Evolutionary conservation across 2,113 vertebrate species (phyloP).

Genomic region (Herpailurus yagouaroundi): DNA sequence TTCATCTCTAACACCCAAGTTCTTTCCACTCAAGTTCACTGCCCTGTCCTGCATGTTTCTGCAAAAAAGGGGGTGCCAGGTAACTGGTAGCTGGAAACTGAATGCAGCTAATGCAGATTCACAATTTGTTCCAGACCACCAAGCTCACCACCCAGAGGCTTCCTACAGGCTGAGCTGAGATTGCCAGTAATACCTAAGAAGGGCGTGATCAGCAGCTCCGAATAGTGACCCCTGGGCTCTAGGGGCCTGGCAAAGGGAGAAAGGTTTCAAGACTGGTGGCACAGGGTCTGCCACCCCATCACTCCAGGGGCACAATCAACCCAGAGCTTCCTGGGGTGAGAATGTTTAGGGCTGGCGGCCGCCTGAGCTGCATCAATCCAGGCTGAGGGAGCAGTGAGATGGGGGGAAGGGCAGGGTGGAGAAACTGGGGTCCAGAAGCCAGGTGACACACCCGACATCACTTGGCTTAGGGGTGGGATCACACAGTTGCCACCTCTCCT

Average conservation of each 20-base stretch:
- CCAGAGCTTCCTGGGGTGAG: neutral
- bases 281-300: neutral
- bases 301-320: neutral
- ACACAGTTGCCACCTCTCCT: neutral
- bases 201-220: neutral
- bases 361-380: neutral
- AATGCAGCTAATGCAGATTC: neutral
- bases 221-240: neutral
- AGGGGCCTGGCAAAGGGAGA: too few relatives aligned
- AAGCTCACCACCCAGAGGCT: neutral
- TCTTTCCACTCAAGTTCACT: neutral
- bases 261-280: neutral
- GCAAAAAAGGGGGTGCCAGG: neutral
- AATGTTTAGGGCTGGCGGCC: rapidly evolving
- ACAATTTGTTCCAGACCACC: neutral
- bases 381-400: neutral
- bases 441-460: neutral
- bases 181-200: too few relatives aligned
- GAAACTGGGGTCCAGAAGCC: neutral
- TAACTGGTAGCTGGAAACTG: neutral
- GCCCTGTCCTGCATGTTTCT: neutral
- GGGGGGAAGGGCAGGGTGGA: neutral
- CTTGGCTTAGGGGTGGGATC: neutral
- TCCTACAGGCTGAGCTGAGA: neutral
- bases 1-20: neutral